Evolutionary conservation across 2,888 invertebrate genomes (phyloP).

Genomic region (Heliconius ismenius): DNA sequence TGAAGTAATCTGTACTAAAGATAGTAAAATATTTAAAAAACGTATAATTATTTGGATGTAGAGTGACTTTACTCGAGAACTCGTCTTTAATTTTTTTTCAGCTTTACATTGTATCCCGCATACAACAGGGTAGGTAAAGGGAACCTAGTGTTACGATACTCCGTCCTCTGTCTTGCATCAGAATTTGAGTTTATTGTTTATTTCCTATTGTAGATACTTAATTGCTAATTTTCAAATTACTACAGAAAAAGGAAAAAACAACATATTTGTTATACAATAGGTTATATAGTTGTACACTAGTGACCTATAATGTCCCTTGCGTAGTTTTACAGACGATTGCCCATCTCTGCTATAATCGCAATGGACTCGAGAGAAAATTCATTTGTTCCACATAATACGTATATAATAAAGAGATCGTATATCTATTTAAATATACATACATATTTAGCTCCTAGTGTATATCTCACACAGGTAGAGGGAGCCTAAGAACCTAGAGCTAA

Average conservation of each 20-base stretch:
- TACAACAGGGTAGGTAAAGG: not conserved
- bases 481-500: too few species aligned
- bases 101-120: too few species aligned
- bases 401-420: not conserved
- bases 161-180: not conserved
- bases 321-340: slow-evolving; percentile 5
- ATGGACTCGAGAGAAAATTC: not conserved
- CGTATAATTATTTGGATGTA: not conserved
- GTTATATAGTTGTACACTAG: not conserved
- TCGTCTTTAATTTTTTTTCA: not conserved
- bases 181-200: not conserved
- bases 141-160: not conserved
- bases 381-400: not conserved
- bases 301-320: not conserved
- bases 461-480: too few species aligned
- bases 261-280: not conserved
- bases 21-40: not conserved
- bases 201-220: too few species aligned
- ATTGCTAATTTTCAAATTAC: too few species aligned
- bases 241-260: too few species aligned
- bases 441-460: too few species aligned
- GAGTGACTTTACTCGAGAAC: not conserved
- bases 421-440: too few species aligned
- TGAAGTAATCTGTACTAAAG: too few species aligned
- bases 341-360: not conserved